These are phyloP conservation scores for Sibirionetta formosa DNA, from an alignment of 2,797 vertebrate genomes.

Conservation along the genomic window DNA sequence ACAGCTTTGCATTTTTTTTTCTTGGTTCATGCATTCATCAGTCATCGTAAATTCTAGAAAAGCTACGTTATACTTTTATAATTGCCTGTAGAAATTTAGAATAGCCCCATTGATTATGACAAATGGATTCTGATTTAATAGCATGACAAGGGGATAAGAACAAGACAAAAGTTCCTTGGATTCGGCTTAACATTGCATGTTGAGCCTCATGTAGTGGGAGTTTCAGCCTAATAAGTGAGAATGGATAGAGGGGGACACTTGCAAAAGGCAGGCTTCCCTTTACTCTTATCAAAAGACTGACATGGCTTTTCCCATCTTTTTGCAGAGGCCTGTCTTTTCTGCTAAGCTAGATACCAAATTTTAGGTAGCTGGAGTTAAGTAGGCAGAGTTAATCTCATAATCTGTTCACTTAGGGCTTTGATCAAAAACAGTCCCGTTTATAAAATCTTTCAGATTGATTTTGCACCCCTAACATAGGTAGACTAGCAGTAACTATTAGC, in stretches of 20 bases:
- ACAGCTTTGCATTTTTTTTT: background rate
- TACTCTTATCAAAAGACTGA: background rate
- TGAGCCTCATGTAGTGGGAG: background rate
- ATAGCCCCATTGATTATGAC: background rate
- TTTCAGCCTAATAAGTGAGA: background rate
- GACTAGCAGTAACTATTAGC: background rate
- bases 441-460: background rate
- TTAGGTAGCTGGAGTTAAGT: background rate
- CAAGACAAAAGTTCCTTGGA: background rate
- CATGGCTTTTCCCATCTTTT: background rate
- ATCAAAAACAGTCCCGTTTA: background rate
- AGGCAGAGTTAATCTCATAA: background rate
- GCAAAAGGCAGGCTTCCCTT: background rate
- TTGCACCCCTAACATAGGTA: background rate
- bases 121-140: background rate
- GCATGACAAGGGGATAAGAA: rapidly evolving
- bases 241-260: background rate
- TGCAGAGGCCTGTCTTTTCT: background rate
- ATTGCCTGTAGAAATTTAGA: background rate
- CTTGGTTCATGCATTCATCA: background rate
- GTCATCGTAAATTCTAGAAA: background rate
- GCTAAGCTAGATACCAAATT: background rate
- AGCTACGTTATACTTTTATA: background rate
- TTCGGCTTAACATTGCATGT: background rate
- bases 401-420: background rate